Percentiles rank a stretch among this genome's conserved stretches.
Evolutionary conservation across 2,797 vertebrate genomes (phyloP).

Genomic region (Poeciliopsis gracilis): DNA sequence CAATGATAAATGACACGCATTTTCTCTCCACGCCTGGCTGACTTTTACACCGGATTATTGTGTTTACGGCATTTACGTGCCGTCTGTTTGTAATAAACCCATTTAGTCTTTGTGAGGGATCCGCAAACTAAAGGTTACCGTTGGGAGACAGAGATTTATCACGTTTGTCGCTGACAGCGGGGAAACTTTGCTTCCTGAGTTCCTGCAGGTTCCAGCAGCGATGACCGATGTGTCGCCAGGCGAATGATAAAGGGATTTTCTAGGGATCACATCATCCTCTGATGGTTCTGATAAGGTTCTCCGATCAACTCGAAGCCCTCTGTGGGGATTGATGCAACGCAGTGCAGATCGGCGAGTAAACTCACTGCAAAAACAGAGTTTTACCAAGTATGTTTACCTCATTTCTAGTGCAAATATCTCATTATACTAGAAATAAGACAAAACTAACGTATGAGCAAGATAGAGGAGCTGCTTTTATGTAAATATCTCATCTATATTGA

Average conservation of each 20-base stretch:
- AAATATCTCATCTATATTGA: no score
- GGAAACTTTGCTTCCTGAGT: constrained; percentile 10
- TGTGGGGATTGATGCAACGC: constrained; percentile 26
- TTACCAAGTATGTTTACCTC: no score
- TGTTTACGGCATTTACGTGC: background rate
- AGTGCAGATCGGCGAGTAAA: background rate
- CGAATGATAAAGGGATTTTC: constrained; percentile 59
- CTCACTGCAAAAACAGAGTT: no score
- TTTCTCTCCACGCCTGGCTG: background rate
- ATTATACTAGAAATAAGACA: no score
- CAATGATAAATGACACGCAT: constrained; percentile 6
- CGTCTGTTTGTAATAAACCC: background rate
- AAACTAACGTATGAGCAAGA: no score
- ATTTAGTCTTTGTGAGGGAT: background rate
- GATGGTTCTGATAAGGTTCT: constrained; percentile 51
- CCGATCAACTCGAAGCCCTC: constrained; percentile 33
- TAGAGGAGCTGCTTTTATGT: no score
- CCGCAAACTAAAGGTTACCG: constrained; percentile 10
- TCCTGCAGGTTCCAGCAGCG: constrained; percentile 11
- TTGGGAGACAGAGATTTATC: constrained; percentile 8
- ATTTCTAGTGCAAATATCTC: no score
- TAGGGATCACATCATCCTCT: constrained; percentile 58
- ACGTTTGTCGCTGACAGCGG: constrained; percentile 5
- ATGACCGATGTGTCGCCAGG: constrained; percentile 39
- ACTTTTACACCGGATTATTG: background rate